Conservation (phyloP, 2,113 vertebrate genomes). For the Ptilorrhoa leucosticta region DNA sequence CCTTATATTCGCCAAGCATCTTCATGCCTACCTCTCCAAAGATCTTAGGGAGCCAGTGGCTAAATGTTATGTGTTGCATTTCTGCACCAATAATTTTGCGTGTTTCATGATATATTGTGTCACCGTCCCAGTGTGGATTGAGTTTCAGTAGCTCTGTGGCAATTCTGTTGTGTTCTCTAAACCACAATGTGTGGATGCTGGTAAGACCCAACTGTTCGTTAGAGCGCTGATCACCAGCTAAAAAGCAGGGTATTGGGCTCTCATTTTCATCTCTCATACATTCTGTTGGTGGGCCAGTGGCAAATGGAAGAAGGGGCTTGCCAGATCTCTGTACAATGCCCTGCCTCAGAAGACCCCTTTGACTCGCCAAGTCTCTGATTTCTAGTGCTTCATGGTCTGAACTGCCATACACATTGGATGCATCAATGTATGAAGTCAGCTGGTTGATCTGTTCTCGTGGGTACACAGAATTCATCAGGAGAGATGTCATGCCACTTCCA, state of each 20-base stretch:
- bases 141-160: constrained; percentile 87
- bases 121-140: constrained; percentile 97
- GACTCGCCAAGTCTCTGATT: constrained; percentile 90
- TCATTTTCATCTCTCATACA: constrained; percentile 97
- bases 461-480: constrained; percentile 97
- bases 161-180: constrained; percentile 94
- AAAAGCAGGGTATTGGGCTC: constrained; percentile 96
- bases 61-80: constrained; percentile 97
- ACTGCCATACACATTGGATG: constrained; percentile 94
- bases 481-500: constrained; percentile 96
- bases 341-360: constrained; percentile 90
- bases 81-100: constrained; percentile 94
- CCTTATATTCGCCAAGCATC: constrained; percentile 84
- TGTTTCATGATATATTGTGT: constrained; percentile 96
- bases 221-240: constrained; percentile 94
- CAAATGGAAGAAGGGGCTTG: constrained; percentile 93
- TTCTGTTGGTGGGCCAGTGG: constrained; percentile 92
- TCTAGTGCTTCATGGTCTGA: constrained; percentile 88
- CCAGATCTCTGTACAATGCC: constrained; percentile 94
- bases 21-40: constrained; percentile 90
- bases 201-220: constrained; percentile 95
- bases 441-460: constrained; percentile 98
- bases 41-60: constrained; percentile 95
- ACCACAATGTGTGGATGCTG: constrained; percentile 95
- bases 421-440: constrained; percentile 93